These are phyloP conservation scores for Camponotus pennsylvanicus DNA, from an alignment of 1,140 invertebrate genomes.

Conservation along the genomic window DNA sequence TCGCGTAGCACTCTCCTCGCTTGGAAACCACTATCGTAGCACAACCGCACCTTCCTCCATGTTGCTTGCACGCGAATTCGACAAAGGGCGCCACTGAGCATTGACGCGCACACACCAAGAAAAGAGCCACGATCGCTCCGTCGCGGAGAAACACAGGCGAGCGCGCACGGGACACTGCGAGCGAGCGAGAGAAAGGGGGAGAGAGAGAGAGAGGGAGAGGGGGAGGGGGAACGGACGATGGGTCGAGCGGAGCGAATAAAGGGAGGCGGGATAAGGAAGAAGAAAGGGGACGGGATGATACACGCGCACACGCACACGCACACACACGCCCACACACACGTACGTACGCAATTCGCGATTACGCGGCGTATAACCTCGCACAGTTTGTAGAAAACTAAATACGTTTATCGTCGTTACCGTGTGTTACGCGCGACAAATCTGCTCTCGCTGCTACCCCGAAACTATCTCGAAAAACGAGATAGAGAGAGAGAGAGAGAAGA, in stretches of 20 bases:
- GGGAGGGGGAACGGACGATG: neutral
- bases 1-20: slow-evolving; percentile 58
- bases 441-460: slow-evolving; percentile 8
- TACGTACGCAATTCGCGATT: slow-evolving; percentile 17
- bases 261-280: neutral
- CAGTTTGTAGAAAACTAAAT: neutral
- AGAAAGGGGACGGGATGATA: neutral
- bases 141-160: slow-evolving; percentile 30
- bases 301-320: neutral
- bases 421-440: slow-evolving; percentile 13
- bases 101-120: slow-evolving; percentile 65
- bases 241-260: neutral
- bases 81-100: slow-evolving; percentile 66
- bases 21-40: slow-evolving; percentile 76
- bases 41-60: slow-evolving; percentile 77
- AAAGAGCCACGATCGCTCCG: slow-evolving; percentile 31
- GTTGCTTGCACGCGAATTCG: slow-evolving; percentile 68
- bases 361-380: neutral
- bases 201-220: neutral
- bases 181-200: neutral
- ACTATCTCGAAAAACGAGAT: slow-evolving; percentile 35
- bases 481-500: slow-evolving; percentile 57
- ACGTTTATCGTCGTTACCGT: neutral
- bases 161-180: slow-evolving; percentile 26
- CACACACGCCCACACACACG: neutral